Evolutionary conservation across 2,113 vertebrate species (phyloP), one percentile per base, ranked within the genome.

Genomic region (Piaya cayana): DNA sequence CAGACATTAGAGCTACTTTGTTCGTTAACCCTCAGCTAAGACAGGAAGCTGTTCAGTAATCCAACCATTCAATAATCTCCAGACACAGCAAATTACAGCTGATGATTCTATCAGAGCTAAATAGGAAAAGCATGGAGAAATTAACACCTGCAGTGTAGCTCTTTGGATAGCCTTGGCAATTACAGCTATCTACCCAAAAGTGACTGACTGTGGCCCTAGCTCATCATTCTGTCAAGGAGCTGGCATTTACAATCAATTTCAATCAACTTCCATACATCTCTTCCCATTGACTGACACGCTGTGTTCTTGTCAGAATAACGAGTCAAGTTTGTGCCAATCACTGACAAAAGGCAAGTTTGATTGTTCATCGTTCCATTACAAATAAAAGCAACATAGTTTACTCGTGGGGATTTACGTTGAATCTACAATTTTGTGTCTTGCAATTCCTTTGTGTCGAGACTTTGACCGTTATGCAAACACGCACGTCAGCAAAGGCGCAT

Each of bases 241-340:
- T 93, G 83, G 80, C 92, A 84, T 88, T 94, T 94, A 64, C 92
- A 96, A 97, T 94, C 96, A 92, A 96, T 96, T 97, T 92, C 93
- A 96, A 96, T 96, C 96, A 96, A 75, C 92, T 70, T 90, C 83
- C 82, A 84, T 55, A 64, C 9, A 15, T 88, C 91, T 71, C 79
- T 92, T 86, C 88, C 82, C 82, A 76, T 16, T 92, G 95, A 97
- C 82, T 94, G 92, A 96, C 86, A 79, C 3, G 72, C 82, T 68
- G 91, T 77, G 82, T 18, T 90, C 88, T 82, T 59, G 69, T 91
- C 94, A 94, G 92, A 81, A 32, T 70, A 96, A 92, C 25, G 3
- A 94, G 87, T 76, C 80, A 71, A 76, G 91, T 89, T 91, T 81
- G 84, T 91, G 94, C 87, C 96, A 97, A 91, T 93, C 95, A 95